Conservation (phyloP, 2,113 vertebrate species). For the Entelurus aequoreus region DNA sequence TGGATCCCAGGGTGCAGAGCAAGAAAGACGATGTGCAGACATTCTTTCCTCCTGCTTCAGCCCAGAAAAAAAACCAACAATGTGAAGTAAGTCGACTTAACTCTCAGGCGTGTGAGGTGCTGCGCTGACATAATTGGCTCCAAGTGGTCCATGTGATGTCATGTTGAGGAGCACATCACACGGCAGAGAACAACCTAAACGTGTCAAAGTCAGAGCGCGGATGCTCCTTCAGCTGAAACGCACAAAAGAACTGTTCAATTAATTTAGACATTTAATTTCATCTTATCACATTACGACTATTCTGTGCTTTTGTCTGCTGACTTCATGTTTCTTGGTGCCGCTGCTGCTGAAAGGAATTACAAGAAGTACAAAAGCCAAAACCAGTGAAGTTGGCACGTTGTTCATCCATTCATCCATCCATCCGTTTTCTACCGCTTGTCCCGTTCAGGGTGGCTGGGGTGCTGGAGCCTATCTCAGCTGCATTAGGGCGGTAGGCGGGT, state of each 20-base stretch:
- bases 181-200: background rate
- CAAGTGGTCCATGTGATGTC: background rate
- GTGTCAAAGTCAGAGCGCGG: background rate
- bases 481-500: no score
- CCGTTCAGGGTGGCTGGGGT: no score
- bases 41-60: background rate
- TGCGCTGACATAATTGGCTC: slow-evolving; percentile 7
- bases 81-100: slow-evolving; percentile 1
- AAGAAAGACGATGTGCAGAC: background rate
- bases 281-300: background rate
- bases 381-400: no score
- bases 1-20: no score
- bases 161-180: background rate
- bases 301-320: background rate
- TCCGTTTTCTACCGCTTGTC: no score
- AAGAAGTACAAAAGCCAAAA: no score
- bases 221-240: background rate
- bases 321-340: background rate
- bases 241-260: background rate
- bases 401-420: no score
- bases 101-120: background rate
- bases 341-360: no score
- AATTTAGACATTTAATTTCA: background rate
- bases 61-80: background rate
- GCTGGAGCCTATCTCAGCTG: no score